Evolutionary conservation across 2,797 vertebrate species (phyloP), one percentile per base, ranked within the genome.

Genomic region (Girardinus metallicus): DNA sequence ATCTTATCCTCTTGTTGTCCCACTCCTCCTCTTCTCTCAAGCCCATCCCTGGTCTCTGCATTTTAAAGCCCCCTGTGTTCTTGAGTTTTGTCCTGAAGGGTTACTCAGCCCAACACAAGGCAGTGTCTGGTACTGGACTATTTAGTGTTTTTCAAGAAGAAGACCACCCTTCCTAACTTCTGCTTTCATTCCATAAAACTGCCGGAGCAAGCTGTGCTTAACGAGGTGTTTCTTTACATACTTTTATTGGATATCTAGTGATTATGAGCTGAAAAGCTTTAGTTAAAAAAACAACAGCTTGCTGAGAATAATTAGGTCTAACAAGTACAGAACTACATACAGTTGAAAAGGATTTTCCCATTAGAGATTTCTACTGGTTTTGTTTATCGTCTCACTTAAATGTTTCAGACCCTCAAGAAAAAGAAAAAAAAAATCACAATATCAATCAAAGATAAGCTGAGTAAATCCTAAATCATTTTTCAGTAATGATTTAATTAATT

Each of bases 31-130:
- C 55, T 53, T 81, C 76, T 73, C 74, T 78, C 77, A 51, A 53
- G 39, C 79, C 66, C 60, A 71, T 71, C 68, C 43, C 68, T 15
- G 7, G 26, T 72, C n/a, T 31, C 12, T 72, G 68, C 68, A 23
- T 73, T 81, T 82, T 57, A 60, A 86, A 85, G 81, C 44, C 75
- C 81, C 76, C 76, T 11, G 41, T 85, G 80, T 16, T 62, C 75
- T 51, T 87, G 87, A 89, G 91, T 89, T 88, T 86, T 78, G 60
- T 44, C 49, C 10, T 68, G 70, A 83, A 77, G 79, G 75, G 74
- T 84, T 47, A 66, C 60, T 76, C 43, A 12, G 80, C 68, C 18
- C 62, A 23, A 34, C 62, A 66, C 8, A 36, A 66, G 18, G 34
- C 73, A 1, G 3, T 73, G n/a, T 34, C 18, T 47, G 70, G 5